Conservation (phyloP, 1,140 invertebrate genomes). For the Archegozetes longisetosus region DNA sequence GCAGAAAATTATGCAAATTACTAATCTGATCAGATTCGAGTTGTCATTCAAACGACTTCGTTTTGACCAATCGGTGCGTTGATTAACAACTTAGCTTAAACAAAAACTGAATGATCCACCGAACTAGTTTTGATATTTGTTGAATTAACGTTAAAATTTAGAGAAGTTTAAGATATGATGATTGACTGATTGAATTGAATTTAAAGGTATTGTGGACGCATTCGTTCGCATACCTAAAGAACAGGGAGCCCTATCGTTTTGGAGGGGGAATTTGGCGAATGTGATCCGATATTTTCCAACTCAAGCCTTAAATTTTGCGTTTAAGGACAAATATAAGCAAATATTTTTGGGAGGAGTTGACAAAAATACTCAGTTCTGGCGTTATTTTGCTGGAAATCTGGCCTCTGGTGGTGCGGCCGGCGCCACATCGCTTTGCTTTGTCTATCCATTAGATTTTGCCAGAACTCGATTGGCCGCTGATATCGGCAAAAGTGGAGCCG, state of each 20-base stretch:
- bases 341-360: constrained; percentile 64
- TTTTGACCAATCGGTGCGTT: too few species aligned
- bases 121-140: too few species aligned
- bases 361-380: constrained; percentile 71
- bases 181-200: not conserved
- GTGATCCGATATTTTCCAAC: constrained; percentile 86
- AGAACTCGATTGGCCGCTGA: constrained; percentile 77
- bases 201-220: constrained; percentile 55
- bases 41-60: too few species aligned
- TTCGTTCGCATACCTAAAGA: constrained; percentile 72
- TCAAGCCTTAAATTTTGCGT: constrained; percentile 87
- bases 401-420: constrained; percentile 85
- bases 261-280: constrained; percentile 89
- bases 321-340: constrained; percentile 51
- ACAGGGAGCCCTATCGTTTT: constrained; percentile 71
- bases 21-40: too few species aligned
- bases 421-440: constrained; percentile 78
- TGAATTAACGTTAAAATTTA: too few species aligned
- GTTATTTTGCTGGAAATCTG: constrained; percentile 69
- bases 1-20: too few species aligned
- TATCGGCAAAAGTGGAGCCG: constrained; percentile 57
- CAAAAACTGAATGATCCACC: too few species aligned
- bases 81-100: too few species aligned
- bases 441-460: constrained; percentile 88
- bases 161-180: not conserved